Conservation (phyloP, 2,888 invertebrate species). For the Tetranychus piercei region DNA sequence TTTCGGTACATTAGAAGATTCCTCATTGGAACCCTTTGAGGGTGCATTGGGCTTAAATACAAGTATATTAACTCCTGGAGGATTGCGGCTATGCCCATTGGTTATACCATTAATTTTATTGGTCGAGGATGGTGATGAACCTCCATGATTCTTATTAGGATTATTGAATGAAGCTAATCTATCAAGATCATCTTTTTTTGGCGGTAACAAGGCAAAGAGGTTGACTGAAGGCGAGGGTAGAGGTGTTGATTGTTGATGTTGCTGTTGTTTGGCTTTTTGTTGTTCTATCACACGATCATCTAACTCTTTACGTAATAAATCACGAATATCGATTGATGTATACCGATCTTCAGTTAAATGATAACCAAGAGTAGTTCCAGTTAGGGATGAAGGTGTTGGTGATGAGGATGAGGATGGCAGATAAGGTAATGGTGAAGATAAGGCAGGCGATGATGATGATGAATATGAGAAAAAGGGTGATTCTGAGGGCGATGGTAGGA, state of each 20-base stretch:
- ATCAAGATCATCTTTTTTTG: constrained; percentile 3
- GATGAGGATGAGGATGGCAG: not conserved
- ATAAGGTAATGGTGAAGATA: not conserved
- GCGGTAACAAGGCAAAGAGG: constrained; percentile 4
- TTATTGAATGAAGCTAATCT: not conserved
- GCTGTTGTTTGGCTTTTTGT: constrained; percentile 3
- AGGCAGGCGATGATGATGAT: not conserved
- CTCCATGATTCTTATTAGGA: not conserved
- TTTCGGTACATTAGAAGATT: not conserved
- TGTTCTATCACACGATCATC: constrained; percentile 11
- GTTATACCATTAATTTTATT: not conserved
- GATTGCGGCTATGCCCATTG: constrained; percentile 9
- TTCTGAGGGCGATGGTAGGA: not conserved
- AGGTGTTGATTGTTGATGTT: not conserved
- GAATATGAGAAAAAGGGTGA: not conserved
- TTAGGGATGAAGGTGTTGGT: constrained; percentile 2
- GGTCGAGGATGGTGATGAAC: not conserved
- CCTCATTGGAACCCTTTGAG: not conserved
- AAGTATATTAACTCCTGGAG: not conserved
- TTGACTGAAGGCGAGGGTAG: not conserved
- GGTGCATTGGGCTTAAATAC: constrained; percentile 3
- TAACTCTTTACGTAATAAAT: constrained; percentile 7
- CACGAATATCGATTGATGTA: constrained; percentile 3
- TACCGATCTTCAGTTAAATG: not conserved
- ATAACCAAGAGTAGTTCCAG: not conserved